These are phyloP conservation scores for Anoplius nigerrimus DNA, from an alignment of 2,888 invertebrate genomes.

Conservation along the genomic window DNA sequence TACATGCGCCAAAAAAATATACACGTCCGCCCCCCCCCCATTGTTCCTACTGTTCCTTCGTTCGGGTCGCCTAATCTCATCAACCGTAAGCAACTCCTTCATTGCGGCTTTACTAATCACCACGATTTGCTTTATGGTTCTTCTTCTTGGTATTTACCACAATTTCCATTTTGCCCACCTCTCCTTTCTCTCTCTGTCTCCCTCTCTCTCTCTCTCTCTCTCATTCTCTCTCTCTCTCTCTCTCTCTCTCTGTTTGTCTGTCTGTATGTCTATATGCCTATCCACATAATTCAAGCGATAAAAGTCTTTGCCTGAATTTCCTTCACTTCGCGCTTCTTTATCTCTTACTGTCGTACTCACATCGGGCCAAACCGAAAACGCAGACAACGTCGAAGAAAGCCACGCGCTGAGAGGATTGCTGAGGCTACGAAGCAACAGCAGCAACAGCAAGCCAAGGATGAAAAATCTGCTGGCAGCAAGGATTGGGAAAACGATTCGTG, in stretches of 20 bases:
- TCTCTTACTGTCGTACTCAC: slow-evolving; percentile 62
- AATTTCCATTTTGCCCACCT: slow-evolving; percentile 18
- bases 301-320: slow-evolving; percentile 49
- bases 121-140: slow-evolving; percentile 41
- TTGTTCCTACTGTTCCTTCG: slow-evolving; percentile 17
- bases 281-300: slow-evolving; percentile 32
- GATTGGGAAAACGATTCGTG: slow-evolving; percentile 73
- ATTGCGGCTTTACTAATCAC: slow-evolving; percentile 41
- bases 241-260: slow-evolving; percentile 32
- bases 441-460: slow-evolving; percentile 60
- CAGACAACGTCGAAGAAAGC: slow-evolving; percentile 72
- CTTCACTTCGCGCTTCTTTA: slow-evolving; percentile 52
- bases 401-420: slow-evolving; percentile 64
- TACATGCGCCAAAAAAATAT: slow-evolving; percentile 29
- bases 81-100: slow-evolving; percentile 23
- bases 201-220: slow-evolving; percentile 19
- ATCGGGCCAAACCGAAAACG: slow-evolving; percentile 63
- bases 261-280: slow-evolving; percentile 18
- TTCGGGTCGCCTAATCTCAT: slow-evolving; percentile 3
- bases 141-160: slow-evolving; percentile 8
- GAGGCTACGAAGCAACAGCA: slow-evolving; percentile 59
- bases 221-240: slow-evolving; percentile 6
- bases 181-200: no score
- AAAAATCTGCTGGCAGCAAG: slow-evolving; percentile 53
- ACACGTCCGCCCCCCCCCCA: slow-evolving; percentile 12